Evolutionary conservation across 2,113 vertebrate species (phyloP).

Genomic region (Serinus canaria): DNA sequence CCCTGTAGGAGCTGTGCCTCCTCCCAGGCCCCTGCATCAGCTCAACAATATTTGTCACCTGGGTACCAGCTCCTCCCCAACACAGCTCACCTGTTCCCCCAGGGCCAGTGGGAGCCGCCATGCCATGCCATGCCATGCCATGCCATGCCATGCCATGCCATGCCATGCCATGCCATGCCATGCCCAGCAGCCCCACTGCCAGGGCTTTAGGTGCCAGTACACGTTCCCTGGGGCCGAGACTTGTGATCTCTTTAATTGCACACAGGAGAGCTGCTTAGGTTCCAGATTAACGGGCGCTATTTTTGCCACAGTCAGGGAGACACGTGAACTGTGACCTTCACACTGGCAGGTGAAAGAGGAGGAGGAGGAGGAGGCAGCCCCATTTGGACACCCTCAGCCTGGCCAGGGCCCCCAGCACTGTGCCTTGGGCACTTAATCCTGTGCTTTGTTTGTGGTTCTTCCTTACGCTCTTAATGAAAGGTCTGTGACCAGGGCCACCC

Average conservation of each 20-base stretch:
- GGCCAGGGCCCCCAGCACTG: fast-evolving
- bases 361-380: background rate
- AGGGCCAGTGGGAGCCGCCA: background rate
- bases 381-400: background rate
- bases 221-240: fast-evolving
- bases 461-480: background rate
- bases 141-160: background rate
- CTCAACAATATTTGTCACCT: background rate
- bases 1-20: background rate
- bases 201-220: background rate
- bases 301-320: conserved; percentile 36
- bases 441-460: background rate
- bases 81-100: background rate
- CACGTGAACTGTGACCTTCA: conserved; percentile 46
- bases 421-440: background rate
- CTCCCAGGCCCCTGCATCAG: background rate
- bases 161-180: background rate
- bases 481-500: fast-evolving
- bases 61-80: background rate
- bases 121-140: fast-evolving
- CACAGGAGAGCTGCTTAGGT: conserved; percentile 46
- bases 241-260: conserved; percentile 53
- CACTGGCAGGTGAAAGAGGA: background rate
- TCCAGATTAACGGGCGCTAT: conserved; percentile 14
- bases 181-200: background rate